Evolutionary conservation across 2,797 vertebrate genomes (phyloP), one percentile per base, ranked within the genome.

Genomic region (Phataginus tetradactyla): DNA sequence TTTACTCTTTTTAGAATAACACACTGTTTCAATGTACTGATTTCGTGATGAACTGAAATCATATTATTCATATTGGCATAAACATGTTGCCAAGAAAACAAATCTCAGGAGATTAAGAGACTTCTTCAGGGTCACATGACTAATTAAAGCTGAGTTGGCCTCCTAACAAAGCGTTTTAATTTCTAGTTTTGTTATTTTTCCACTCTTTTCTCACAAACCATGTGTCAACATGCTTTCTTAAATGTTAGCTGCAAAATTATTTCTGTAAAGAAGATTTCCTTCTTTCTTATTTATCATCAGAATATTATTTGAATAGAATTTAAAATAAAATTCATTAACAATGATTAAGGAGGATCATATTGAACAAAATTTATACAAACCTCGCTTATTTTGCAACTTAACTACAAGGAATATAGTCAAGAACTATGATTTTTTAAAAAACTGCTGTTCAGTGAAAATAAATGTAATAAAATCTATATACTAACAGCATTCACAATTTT

Each of bases 291-390:
- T 55, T 61, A 42, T 86, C 86, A 59, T 84, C 27, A 72, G 95
- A 77, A 75, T 84, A 66, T 63, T 95, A 59, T 55, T 81, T 72
- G 2, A 77, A 79, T 29, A 53, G 32, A 86, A 75, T 66, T 93
- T 85, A 55, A 78, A 94, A 68, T 69, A 88, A 94, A 97, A 92
- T 42, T 5, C 39, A 95, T 83, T 77, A 86, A 49, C 75, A 20
- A 37, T 86, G 11, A 87, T 39, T 74, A 81, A 75, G 85, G n/a
- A 85, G 12, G 32, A 45, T 39, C 81, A 90, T n/a, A 55, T 5
- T 37, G 21, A 71, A 77, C n/a, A 92, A 94, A 51, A 69, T 69
- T 86, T 92, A 45, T 55, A 45, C 3, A 88, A 59, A 86, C 17
- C 3, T 53, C 85, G 77, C 32, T 91, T 89, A 75, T 69, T 94